Evolutionary conservation across 2,888 invertebrate species (phyloP).

Genomic region (Lithophane semibrunnea): DNA sequence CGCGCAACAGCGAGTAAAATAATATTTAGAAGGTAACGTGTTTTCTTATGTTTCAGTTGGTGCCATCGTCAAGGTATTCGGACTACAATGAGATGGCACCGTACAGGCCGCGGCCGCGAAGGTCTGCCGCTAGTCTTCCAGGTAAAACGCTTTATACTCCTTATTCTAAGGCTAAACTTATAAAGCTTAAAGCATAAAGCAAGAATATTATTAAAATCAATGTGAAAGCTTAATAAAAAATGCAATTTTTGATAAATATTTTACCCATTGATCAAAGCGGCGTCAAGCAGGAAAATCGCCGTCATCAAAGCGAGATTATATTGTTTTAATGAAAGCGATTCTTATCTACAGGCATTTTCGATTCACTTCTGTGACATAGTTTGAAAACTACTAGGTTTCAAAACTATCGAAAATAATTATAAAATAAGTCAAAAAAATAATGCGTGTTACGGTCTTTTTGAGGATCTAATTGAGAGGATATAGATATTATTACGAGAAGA

Average conservation of each 20-base stretch:
- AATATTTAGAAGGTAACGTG: too few species aligned
- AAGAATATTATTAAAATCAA: background rate
- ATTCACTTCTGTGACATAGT: background rate
- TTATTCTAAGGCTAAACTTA: background rate
- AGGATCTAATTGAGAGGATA: background rate
- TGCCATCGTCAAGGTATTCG: conserved; percentile 86
- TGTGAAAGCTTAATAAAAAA: conserved; percentile 1
- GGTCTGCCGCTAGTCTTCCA: conserved; percentile 88
- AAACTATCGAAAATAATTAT: background rate
- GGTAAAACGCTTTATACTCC: conserved; percentile 70
- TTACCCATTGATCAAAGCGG: background rate
- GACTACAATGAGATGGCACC: conserved; percentile 89
- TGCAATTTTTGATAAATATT: background rate
- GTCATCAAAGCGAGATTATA: background rate
- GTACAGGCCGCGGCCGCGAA: conserved; percentile 86
- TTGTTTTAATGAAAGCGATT: background rate
- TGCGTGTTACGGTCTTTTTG: background rate
- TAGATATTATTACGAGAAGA: background rate
- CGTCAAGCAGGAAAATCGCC: background rate
- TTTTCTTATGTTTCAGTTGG: conserved; percentile 71
- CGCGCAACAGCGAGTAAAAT: too few species aligned
- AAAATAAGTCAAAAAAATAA: background rate
- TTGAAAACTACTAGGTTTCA: background rate
- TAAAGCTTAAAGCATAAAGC: conserved; percentile 10
- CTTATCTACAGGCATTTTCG: background rate